Base-by-base conservation (phyloP, 2,113 vertebrate genomes). In the Cochlearius cochlearius region DNA sequence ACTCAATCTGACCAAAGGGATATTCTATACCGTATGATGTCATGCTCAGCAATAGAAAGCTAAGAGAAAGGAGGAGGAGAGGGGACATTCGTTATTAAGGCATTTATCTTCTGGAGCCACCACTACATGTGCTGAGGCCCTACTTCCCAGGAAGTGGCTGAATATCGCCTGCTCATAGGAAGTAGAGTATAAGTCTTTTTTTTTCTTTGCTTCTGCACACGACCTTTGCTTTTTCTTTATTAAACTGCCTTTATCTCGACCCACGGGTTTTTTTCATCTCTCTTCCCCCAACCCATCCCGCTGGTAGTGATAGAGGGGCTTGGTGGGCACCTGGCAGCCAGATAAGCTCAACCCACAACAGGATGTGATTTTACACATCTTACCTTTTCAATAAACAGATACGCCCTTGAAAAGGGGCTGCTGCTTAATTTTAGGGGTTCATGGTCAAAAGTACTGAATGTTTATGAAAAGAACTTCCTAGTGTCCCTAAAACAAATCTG, bases 51-150 rank as follows among this genome's bases (percentile, higher is more conserved):
- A 66, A 38, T 59, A 72, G 79, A 71, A 73, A n/a, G 20, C 43
- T 66, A 30, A n/a, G 50, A 29, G 32, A 64, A 72, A 72, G 66
- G 27, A 63, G 16, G 41, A 71, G 50, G 30, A 71, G 30, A 17
- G 7, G 7, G 10, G 23, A 15, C 9, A 39, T 38, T 73, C 0
- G 0, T 45, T 73, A 39, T 45, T n/a, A 59, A 73, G 27, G 15
- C 4, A 1, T 43, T 86, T 38, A 12, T 38, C 29, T 91, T 45
- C 36, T 3, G 2, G 32, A 72, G 36, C 22, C 77, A 50, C 26
- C 1, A 1, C 25, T 78, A 43, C 2, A 0, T 27, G 32, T 56
- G 43, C 27, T n/a, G 23, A 55, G 30, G 17, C 5, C 6, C 25
- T 26, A 12, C 20, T 66, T 86, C 27, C 38, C 29, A 86, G 59